Conservation (phyloP, 2,797 vertebrate genomes). For the Merluccius polli region DNA sequence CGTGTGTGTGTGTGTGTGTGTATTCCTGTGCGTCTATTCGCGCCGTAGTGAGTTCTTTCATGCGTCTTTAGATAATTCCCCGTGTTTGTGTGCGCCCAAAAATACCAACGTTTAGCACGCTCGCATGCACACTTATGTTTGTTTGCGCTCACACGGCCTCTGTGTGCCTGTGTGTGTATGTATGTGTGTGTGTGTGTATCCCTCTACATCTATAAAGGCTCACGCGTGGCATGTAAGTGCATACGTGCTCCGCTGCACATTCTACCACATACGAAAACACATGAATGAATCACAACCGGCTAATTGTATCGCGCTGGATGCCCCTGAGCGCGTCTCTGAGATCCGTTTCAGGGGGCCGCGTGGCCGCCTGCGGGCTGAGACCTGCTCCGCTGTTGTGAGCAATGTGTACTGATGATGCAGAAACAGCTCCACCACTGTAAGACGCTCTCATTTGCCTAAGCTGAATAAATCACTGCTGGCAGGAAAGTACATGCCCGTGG, state of each 20-base stretch:
- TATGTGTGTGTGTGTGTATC: background rate
- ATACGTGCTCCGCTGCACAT: constrained; percentile 56
- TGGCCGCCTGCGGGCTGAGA: constrained; percentile 61
- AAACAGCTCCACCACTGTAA: constrained; percentile 61
- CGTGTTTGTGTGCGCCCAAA: constrained; percentile 4
- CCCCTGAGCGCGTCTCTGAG: constrained; percentile 60
- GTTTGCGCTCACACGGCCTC: background rate
- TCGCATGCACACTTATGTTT: constrained; percentile 1
- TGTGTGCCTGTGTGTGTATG: background rate
- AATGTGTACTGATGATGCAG: constrained; percentile 71
- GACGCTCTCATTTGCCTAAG: constrained; percentile 69
- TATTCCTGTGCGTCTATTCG: background rate
- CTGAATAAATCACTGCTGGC: constrained; percentile 70
- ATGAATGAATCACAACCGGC: constrained; percentile 57
- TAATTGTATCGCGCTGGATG: constrained; percentile 50
- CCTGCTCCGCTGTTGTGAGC: constrained; percentile 63
- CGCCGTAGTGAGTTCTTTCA: background rate
- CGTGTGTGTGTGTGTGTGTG: background rate
- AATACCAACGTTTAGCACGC: background rate
- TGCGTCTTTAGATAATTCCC: constrained; percentile 9
- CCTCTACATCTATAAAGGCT: background rate
- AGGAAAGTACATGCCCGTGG: constrained; percentile 58
- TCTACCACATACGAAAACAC: constrained; percentile 49
- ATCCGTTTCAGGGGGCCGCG: constrained; percentile 64
- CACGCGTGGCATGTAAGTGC: constrained; percentile 29